These are phyloP conservation scores for Pygoscelis adeliae DNA, from an alignment of 2,113 vertebrate species.

Conservation along the genomic window DNA sequence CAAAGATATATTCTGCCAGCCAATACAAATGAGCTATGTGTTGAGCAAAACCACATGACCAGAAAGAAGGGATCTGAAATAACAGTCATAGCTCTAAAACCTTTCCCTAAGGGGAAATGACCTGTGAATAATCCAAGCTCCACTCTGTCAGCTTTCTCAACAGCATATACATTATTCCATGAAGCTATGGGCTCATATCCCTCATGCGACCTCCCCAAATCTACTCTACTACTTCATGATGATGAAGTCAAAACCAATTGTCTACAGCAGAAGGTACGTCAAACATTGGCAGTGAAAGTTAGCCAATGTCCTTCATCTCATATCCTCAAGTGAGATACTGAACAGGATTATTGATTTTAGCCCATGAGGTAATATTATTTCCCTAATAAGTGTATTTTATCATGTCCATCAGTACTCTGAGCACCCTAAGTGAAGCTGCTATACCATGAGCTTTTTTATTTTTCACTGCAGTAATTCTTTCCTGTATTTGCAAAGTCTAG, in stretches of 20 bases:
- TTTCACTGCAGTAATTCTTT: background rate
- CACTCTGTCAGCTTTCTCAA: constrained; percentile 19
- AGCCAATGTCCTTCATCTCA: background rate
- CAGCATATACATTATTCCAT: background rate
- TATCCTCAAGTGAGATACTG: background rate
- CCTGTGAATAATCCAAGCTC: background rate
- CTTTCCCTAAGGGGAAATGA: background rate
- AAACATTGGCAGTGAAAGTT: background rate
- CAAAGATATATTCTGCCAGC: background rate
- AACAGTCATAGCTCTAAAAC: background rate
- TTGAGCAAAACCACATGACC: constrained; percentile 20
- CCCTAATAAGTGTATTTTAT: background rate
- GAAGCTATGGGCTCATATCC: background rate
- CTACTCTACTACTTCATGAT: background rate
- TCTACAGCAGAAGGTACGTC: background rate
- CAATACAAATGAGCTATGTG: background rate
- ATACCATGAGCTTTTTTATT: background rate
- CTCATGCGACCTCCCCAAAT: background rate
- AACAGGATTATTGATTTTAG: background rate
- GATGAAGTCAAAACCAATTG: background rate
- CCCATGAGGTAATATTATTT: background rate
- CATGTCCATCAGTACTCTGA: background rate
- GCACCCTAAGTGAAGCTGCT: background rate
- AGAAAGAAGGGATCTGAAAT: background rate
- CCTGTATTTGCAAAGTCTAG: background rate